Percentiles rank a stretch among this genome's conserved stretches.
Conservation (phyloP, 2,797 vertebrate genomes). For the Tinamus major region DNA sequence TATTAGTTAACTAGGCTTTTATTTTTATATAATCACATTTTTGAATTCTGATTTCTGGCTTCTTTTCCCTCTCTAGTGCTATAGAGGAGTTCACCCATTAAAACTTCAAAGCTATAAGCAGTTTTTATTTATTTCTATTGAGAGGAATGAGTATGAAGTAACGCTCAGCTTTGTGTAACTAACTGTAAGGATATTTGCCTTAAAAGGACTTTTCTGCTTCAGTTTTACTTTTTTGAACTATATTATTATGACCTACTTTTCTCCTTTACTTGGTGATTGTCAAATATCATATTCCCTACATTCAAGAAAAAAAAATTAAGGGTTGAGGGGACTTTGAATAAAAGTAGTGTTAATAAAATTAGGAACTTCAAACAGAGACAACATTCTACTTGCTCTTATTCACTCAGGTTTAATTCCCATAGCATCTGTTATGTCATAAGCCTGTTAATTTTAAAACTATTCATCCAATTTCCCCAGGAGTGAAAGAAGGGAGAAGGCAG, state of each 20-base stretch:
- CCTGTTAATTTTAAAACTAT: not conserved
- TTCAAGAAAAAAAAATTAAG: not conserved
- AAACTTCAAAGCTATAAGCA: not conserved
- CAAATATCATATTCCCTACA: not conserved
- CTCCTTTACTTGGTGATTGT: not conserved
- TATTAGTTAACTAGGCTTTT: not conserved
- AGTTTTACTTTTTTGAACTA: not conserved
- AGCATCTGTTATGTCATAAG: not conserved
- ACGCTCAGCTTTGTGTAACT: not conserved
- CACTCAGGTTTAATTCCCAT: not conserved
- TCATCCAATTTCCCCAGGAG: not conserved
- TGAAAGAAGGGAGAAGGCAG: not conserved
- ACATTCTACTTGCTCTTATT: not conserved
- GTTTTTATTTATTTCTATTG: not conserved
- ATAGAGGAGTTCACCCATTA: not conserved
- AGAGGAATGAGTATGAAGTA: not conserved
- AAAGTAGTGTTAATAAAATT: not conserved
- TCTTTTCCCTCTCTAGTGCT: not conserved
- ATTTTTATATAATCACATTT: constrained; percentile 6
- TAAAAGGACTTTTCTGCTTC: not conserved
- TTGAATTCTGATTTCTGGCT: not conserved
- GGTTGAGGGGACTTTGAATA: not conserved
- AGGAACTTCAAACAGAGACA: not conserved
- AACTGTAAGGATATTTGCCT: not conserved
- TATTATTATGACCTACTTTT: not conserved